Evolutionary conservation across 1,140 invertebrate species (phyloP).

Genomic region (Ruditapes philippinarum): DNA sequence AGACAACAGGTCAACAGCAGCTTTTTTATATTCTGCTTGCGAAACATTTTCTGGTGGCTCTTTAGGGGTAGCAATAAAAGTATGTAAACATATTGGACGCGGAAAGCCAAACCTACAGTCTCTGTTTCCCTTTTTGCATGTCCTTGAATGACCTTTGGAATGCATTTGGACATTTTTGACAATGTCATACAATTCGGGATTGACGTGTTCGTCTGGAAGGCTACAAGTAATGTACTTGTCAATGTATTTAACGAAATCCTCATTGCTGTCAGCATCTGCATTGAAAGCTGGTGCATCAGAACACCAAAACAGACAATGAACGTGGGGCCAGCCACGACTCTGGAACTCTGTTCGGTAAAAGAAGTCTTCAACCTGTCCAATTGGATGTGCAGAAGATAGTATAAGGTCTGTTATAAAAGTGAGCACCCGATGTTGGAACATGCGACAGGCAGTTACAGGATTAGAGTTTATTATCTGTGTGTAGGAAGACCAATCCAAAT

Average conservation of each 20-base stretch:
- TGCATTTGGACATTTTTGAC: slow-evolving; percentile 28
- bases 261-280: neutral
- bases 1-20: neutral
- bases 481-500: slow-evolving; percentile 11
- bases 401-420: slow-evolving; percentile 10
- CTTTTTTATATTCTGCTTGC: slow-evolving; percentile 2
- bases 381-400: neutral
- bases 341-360: slow-evolving; percentile 40
- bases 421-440: slow-evolving; percentile 4
- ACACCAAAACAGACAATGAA: slow-evolving; percentile 33
- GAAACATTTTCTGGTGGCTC: neutral
- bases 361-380: neutral
- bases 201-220: neutral
- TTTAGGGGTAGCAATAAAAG: slow-evolving; percentile 24
- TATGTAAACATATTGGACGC: neutral
- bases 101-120: slow-evolving; percentile 17
- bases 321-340: neutral
- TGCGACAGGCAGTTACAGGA: neutral
- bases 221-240: slow-evolving; percentile 20
- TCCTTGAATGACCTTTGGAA: slow-evolving; percentile 4
- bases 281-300: neutral
- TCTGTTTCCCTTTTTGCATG: slow-evolving; percentile 18
- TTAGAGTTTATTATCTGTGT: slow-evolving; percentile 10
- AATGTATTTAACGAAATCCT: slow-evolving; percentile 2
- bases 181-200: slow-evolving; percentile 23